Percentiles rank a stretch among this genome's conserved stretches.
These are phyloP conservation scores for Yponomeuta plumbellus DNA, from an alignment of 2,888 invertebrate genomes.

Conservation along the genomic window DNA sequence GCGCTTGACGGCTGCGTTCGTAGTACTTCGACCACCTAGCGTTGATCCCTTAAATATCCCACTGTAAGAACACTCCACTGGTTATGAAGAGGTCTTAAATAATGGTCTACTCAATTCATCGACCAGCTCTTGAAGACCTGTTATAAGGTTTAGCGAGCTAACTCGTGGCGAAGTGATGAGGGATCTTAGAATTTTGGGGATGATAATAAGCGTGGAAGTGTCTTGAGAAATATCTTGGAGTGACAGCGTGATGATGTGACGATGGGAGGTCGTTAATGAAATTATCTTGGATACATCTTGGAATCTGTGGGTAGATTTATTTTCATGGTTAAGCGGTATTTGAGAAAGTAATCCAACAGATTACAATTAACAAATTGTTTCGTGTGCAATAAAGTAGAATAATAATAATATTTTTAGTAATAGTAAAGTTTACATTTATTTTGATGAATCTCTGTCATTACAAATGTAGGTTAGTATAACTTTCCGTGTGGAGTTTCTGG, in stretches of 20 bases:
- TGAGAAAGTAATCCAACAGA: too few relatives aligned
- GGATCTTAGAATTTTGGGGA: not conserved
- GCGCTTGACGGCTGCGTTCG: conserved; percentile 56
- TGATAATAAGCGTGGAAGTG: not conserved
- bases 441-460: too few relatives aligned
- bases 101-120: not conserved
- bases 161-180: not conserved
- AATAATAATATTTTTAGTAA: too few relatives aligned
- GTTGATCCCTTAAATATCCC: conserved; percentile 24
- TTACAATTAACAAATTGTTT: too few relatives aligned
- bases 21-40: conserved; percentile 37
- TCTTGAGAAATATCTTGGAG: conserved; percentile 40
- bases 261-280: conserved; percentile 22
- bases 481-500: too few relatives aligned
- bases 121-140: not conserved
- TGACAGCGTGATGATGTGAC: conserved; percentile 56
- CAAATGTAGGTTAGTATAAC: too few relatives aligned
- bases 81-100: not conserved
- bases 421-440: too few relatives aligned
- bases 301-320: not conserved
- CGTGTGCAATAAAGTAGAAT: too few relatives aligned
- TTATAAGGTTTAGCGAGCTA: not conserved
- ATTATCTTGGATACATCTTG: conserved; percentile 25
- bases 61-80: not conserved
- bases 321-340: too few relatives aligned